These are phyloP conservation scores for Chelonia mydas DNA, from an alignment of 2,797 vertebrate species.

Conservation along the genomic window DNA sequence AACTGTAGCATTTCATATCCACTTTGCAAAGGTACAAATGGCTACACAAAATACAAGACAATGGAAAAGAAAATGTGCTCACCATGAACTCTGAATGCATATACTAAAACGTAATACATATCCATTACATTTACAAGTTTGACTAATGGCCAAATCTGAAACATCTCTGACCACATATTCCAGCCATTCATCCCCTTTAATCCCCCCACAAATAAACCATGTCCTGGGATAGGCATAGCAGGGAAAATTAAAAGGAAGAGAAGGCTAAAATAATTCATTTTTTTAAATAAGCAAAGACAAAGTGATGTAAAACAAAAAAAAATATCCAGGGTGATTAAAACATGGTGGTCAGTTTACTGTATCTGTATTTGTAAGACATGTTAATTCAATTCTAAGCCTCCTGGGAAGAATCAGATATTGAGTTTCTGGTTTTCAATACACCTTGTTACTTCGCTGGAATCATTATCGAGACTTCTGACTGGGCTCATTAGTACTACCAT, in stretches of 20 bases:
- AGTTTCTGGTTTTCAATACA: neutral
- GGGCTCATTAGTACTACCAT: neutral
- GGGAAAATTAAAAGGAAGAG: neutral
- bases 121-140: neutral
- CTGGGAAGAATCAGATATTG: neutral
- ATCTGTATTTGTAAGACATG: neutral
- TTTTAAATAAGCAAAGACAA: neutral
- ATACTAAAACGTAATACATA: neutral
- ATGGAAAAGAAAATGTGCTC: neutral
- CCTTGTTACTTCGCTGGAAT: neutral
- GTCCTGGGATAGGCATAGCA: neutral
- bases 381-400: constrained; percentile 15
- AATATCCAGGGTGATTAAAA: neutral
- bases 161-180: neutral
- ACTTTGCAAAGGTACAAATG: neutral
- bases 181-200: neutral
- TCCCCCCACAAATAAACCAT: neutral
- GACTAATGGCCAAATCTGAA: neutral
- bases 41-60: neutral
- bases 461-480: neutral
- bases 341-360: neutral
- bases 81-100: neutral
- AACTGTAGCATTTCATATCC: neutral
- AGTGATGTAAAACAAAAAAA: neutral
- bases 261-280: neutral